Base-by-base conservation (phyloP, 2,888 invertebrate species). In the Drosophila anceps region DNA sequence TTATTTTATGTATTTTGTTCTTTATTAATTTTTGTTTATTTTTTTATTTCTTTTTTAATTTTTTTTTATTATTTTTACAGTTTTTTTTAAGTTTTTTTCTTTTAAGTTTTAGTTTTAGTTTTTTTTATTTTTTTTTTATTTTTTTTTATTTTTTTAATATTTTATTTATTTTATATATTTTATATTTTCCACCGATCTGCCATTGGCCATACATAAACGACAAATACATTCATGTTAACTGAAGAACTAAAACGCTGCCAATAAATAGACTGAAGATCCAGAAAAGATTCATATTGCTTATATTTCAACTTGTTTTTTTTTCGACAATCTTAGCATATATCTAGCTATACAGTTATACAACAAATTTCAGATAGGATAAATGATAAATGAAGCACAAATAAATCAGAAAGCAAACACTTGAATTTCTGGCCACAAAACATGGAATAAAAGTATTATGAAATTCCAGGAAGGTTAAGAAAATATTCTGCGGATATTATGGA, bases 391-490 rank as follows among this genome's bases (percentile, higher is more conserved):
- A 13, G 18, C 33, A 15, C 13, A 53, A n/a, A 35, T 24, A 53
- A 24, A 53, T 35, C 7, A 20, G 35, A 3, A 12, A 4, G 9
- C 12, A 58, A 44, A 35, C 43, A 33, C 24, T 24, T 24, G 12
- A 46, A 35, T 27, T 64, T 37, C 41, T 31, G 50, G 27, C 43
- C 15, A 35, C n/a, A 39, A 41, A 31, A 41, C 37, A 29, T 41
- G n/a, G 53, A 7, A 51, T 29, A 20, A 35, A 43, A 24, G n/a
- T 50, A 29, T 66, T 35, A 43, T 33, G 69, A 53, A 66, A 66
- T 35, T 43, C 2, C 65, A 43, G 46, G 20, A 41, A 43, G 10
- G 41, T 20, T 68, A 68, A 68, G 35, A 43, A 68, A 37, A 68
- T 18, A 66, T 37, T 24, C 12, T 9, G 31, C 57, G 15, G 8